phyloP scores from a whole-genome alignment of 1,140 invertebrate genomes.

The Drosophila rufa region DNA sequence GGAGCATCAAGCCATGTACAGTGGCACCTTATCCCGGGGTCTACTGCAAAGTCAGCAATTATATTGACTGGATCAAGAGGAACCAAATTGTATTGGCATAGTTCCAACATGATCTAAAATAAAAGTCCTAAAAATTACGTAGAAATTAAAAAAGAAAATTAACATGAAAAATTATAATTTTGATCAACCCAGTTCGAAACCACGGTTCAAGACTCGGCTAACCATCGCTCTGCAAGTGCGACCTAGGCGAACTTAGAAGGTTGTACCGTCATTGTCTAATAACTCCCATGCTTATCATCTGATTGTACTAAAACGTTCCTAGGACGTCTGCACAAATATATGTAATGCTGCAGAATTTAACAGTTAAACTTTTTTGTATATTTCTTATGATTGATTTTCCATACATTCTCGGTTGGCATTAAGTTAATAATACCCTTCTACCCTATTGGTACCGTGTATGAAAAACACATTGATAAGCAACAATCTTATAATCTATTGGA shows the following conservation, averaged over 20 bases:
- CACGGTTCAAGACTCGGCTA: too few relatives aligned
- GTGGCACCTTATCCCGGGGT: conserved; percentile 85
- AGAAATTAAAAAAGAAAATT: not conserved
- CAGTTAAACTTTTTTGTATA: too few relatives aligned
- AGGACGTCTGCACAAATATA: too few relatives aligned
- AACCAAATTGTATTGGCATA: conserved; percentile 69
- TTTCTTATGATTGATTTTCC: too few relatives aligned
- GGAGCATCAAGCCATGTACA: conserved; percentile 85
- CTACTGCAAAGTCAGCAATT: conserved; percentile 85
- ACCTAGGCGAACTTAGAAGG: too few relatives aligned
- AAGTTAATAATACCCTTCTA: not conserved
- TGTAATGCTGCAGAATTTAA: too few relatives aligned
- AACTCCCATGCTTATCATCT: too few relatives aligned
- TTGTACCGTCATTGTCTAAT: too few relatives aligned
- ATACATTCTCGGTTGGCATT: not conserved
- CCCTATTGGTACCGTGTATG: not conserved
- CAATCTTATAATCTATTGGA: too few relatives aligned
- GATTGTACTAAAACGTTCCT: too few relatives aligned
- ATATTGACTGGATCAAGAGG: conserved; percentile 85
- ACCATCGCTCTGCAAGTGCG: too few relatives aligned
- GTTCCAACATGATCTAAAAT: not conserved
- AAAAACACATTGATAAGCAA: not conserved
- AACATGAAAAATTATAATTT: not conserved
- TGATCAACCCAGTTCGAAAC: not conserved
- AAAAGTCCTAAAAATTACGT: not conserved